Percentiles rank a stretch among this genome's conserved stretches.
Conservation (phyloP, 1,140 invertebrate genomes). For the Caenorhabditis latens region DNA sequence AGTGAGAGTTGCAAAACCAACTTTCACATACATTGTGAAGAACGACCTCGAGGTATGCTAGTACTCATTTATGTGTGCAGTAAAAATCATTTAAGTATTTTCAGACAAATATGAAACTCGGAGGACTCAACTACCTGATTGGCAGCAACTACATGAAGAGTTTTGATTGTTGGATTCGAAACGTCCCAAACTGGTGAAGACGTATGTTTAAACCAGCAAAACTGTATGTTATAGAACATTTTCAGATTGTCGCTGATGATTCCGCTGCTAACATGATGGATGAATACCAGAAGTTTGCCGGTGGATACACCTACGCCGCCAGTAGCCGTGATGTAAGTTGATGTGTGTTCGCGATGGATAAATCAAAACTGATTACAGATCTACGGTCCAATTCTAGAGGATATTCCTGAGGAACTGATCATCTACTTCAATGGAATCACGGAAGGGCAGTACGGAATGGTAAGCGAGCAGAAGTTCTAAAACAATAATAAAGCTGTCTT, state of each 20-base stretch:
- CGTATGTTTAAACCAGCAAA: neutral
- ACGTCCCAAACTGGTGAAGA: neutral
- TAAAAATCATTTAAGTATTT: neutral
- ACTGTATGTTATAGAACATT: neutral
- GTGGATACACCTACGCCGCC: neutral
- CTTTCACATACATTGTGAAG: neutral
- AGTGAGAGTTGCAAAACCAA: neutral
- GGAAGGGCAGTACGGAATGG: neutral
- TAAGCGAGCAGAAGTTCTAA: too few species aligned
- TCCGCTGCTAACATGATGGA: neutral
- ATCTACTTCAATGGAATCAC: constrained; percentile 28
- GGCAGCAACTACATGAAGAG: neutral
- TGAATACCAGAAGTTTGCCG: neutral
- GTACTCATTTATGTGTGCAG: neutral
- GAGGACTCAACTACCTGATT: neutral
- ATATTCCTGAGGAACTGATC: neutral
- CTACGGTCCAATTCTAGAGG: neutral
- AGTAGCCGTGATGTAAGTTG: neutral
- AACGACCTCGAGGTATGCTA: neutral
- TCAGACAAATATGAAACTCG: neutral
- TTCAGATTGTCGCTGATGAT: neutral
- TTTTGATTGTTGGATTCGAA: neutral
- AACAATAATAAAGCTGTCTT: too few species aligned
- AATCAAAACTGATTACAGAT: neutral
- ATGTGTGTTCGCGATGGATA: too few species aligned